phyloP scores from a whole-genome alignment of 2,888 invertebrate genomes.

The Callosobruchus maculatus region DNA sequence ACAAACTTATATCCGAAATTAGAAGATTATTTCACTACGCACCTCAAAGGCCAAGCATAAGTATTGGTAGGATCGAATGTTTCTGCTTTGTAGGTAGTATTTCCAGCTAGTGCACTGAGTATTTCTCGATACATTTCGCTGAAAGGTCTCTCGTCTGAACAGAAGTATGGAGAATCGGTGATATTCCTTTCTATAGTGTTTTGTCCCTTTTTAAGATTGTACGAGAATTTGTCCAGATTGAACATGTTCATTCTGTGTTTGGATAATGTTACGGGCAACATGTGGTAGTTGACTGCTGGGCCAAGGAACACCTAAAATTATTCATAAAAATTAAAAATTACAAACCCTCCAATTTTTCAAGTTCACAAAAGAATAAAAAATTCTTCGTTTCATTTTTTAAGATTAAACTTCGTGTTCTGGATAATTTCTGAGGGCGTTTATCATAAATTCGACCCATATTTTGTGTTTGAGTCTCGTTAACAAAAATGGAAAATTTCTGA shows the following conservation, averaged over 20 bases:
- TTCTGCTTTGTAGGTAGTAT: background rate
- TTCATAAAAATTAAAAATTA: no score
- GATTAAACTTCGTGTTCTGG: no score
- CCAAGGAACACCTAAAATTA: slow-evolving; percentile 53
- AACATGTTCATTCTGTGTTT: slow-evolving; percentile 59
- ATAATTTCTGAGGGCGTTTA: no score
- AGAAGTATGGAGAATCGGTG: slow-evolving; percentile 60
- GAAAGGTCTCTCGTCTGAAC: slow-evolving; percentile 52
- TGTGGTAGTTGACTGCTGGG: slow-evolving; percentile 62
- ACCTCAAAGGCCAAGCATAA: background rate
- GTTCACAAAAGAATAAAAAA: no score
- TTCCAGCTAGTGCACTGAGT: background rate
- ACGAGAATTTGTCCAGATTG: slow-evolving; percentile 58
- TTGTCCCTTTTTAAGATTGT: slow-evolving; percentile 59
- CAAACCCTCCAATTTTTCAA: no score
- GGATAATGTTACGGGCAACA: slow-evolving; percentile 51
- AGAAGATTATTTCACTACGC: no score
- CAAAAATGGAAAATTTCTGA: no score
- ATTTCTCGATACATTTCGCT: background rate
- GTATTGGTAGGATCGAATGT: background rate
- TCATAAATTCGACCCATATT: no score
- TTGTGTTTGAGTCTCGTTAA: no score
- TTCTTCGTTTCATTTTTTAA: no score
- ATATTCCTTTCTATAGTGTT: slow-evolving; percentile 67
- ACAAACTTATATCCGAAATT: no score